phyloP scores from a whole-genome alignment of 2,797 vertebrate genomes.

The Nyctalus aviator region DNA sequence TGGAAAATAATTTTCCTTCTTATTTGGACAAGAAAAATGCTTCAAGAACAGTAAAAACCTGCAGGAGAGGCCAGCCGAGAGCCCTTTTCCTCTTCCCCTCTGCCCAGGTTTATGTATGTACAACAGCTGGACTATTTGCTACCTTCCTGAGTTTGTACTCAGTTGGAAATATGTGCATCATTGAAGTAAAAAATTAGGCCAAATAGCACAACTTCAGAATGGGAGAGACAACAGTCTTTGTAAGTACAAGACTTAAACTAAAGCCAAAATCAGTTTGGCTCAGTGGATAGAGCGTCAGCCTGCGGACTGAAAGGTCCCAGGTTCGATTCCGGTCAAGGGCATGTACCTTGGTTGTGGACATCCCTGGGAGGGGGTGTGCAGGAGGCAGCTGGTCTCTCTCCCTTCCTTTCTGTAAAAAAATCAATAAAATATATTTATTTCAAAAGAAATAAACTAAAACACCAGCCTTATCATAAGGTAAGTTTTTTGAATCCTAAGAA shows the following conservation, averaged over 20 bases:
- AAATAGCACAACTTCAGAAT: slow-evolving; percentile 18
- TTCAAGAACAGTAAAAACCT: slow-evolving; percentile 15
- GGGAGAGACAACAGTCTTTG: not conserved
- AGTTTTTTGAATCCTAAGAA: not conserved
- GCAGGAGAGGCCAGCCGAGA: not conserved
- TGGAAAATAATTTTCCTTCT: slow-evolving; percentile 72
- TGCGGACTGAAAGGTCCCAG: no score
- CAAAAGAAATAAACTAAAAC: not conserved
- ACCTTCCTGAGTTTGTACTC: not conserved
- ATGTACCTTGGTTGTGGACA: no score
- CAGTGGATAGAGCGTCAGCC: no score
- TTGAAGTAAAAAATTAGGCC: slow-evolving; percentile 1
- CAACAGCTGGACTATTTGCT: slow-evolving; percentile 3
- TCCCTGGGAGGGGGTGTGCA: no score
- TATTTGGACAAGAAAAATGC: slow-evolving; percentile 52
- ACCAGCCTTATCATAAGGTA: not conserved
- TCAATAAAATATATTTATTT: no score
- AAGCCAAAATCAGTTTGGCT: no score
- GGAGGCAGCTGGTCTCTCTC: no score
- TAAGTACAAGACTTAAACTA: not conserved
- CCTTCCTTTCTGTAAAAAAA: no score
- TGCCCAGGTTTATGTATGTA: slow-evolving; percentile 35
- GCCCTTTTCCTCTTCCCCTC: not conserved
- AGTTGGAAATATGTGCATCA: not conserved
- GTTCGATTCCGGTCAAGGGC: no score